Evolutionary conservation across 2,797 vertebrate species (phyloP).

Genomic region (Hephaestus fuliginosus): DNA sequence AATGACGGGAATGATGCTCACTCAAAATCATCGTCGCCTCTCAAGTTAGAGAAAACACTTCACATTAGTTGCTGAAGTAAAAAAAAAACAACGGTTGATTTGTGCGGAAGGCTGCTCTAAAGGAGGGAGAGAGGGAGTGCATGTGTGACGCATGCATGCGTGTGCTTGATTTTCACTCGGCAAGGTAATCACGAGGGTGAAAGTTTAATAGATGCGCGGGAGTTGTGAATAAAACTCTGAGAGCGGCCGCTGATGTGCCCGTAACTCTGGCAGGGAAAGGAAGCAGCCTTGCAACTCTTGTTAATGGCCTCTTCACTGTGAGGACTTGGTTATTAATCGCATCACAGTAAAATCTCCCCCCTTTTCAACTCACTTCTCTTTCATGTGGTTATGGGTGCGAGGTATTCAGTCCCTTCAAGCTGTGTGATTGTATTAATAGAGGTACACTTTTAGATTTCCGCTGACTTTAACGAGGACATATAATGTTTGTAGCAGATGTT

Average conservation of each 20-base stretch:
- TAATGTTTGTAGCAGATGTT: slow-evolving; percentile 44
- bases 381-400: slow-evolving; percentile 50
- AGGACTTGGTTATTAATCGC: slow-evolving; percentile 72
- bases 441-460: slow-evolving; percentile 55
- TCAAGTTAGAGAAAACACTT: slow-evolving; percentile 75
- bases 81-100: slow-evolving; percentile 61
- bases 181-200: slow-evolving; percentile 55
- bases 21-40: slow-evolving; percentile 68
- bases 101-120: slow-evolving; percentile 59
- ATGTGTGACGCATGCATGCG: slow-evolving; percentile 9
- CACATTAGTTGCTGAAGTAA: slow-evolving; percentile 68
- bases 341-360: slow-evolving; percentile 46
- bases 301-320: slow-evolving; percentile 71
- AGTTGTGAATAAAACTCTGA: slow-evolving; percentile 60
- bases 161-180: slow-evolving; percentile 30
- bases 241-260: slow-evolving; percentile 46
- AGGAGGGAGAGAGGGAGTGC: slow-evolving; percentile 28
- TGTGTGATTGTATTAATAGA: slow-evolving; percentile 56
- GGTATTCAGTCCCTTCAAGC: slow-evolving; percentile 33
- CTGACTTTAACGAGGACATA: slow-evolving; percentile 54
- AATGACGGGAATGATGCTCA: slow-evolving; percentile 75
- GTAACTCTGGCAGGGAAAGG: slow-evolving; percentile 56
- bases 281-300: slow-evolving; percentile 67
- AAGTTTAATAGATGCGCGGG: slow-evolving; percentile 53
- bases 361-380: slow-evolving; percentile 49